Base-by-base conservation (phyloP, 2,888 invertebrate genomes). In the Leucophenga maculata region DNA sequence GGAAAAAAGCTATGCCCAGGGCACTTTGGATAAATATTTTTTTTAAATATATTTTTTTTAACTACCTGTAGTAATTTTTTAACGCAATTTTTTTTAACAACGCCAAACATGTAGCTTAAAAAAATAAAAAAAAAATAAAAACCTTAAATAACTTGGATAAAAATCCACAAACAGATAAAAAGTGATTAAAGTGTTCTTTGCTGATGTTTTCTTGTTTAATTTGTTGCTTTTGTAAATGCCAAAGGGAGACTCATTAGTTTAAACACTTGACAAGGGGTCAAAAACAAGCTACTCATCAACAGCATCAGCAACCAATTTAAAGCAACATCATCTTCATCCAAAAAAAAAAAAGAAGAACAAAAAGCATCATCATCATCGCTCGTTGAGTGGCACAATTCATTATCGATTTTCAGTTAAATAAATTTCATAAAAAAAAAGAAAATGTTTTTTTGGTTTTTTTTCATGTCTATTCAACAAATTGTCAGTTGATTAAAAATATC, bases 401-500 rank as follows among this genome's bases (percentile, higher is more conserved):
- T 57, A 67, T n/a, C 57, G 55, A 31, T 66, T 55, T 72, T 16
- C 50, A 18, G n/a, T 11, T 50, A 46, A 46, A 46, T 50, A 50
- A 50, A 50, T n/a, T n/a, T 57, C 26, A 44, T 70, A 68, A 50
- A 50, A 50, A 16, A 50, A 4, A 48, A n/a, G 13, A 57, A 31
- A 39, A 71, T 57, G 70, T 74, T 60, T 60, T 32, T 20, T 68
- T 65, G 50, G 60, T 69, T 67, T 55, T 32, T 67, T 50, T 55
- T 44, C 4, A 16, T 44, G 3, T 13, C 64, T 75, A 69, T 73
- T 69, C 72, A 71, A 75, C 70, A 75, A 75, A 73, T 73, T 75
- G 71, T 59, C 65, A 54, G 71, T 65, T 73, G 71, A 75, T 75
- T 75, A 65, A 75, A 73, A 72, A 71, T 73, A 76, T 74, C 69